Base-by-base conservation (phyloP, 2,113 vertebrate genomes). In the Cynopterus brachyotis region DNA sequence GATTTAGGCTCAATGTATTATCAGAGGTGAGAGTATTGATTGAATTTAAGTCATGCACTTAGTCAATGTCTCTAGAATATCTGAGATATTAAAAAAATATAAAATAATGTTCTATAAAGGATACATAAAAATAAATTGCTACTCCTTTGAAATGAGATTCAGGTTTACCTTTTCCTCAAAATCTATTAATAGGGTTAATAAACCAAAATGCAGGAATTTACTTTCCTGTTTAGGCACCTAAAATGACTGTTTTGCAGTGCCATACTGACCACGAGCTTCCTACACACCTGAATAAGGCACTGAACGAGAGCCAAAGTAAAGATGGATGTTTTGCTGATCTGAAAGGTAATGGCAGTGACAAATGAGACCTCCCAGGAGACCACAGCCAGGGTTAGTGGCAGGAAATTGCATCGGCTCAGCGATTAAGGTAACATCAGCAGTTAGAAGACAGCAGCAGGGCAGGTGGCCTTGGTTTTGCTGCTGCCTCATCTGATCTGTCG, bases 381-480 rank as follows among this genome's bases (percentile, higher is more conserved):
- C 91, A 95, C 28, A 60, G 97, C 7, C 0, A 95, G 79, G 73
- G 64, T 85, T 86, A 95, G 85, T 26, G 3, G 79, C 59, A 76
- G 95, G 95, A 98, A 97, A 96, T 97, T 96, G 86, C 79, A 62
- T 72, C 0, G 2, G 79, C 82, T 94, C 89, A 67, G 73, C 95
- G 96, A 97, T 97, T 92, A 98, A 96, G 93, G 95, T 73, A 83
- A 82, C 82, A 91, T 94, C 96, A 98, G 95, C 96, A 90, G 86
- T 79, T 53, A 76, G 82, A 87, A 93, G 90, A 89, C 67, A 86
- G 96, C 64, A 45, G 53, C 50, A 30, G 94, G 86, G 92, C 88
- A 89, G 82, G 91, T 75, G 96, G 96, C 96, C 96, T 97, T 97
- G 96, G 95, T 96, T 95, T 59, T n/a, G 37, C 15, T 55, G 86